Base-by-base conservation (phyloP, 1,140 invertebrate species). In the Phymastichus coffea region DNA sequence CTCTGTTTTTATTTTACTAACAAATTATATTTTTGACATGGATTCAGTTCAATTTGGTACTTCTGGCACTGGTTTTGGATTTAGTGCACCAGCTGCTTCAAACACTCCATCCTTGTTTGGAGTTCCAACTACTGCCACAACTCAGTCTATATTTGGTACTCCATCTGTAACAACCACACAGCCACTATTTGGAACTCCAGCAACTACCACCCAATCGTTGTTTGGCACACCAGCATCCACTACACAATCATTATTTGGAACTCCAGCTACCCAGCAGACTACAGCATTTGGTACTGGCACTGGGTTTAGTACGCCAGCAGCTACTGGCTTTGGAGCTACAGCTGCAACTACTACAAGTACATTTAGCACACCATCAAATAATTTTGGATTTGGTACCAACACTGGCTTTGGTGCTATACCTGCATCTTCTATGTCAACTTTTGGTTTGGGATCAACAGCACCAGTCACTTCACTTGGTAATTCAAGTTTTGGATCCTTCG, bases 401-500 rank as follows among this genome's bases (percentile, higher is more conserved):
- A 51, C 33, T 19, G 44, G 51, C 12, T 71, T 69, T 58, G 66
- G 64, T 14, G 40, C 66, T 2, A 59, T 68, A 10, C 65, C 73
- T 30, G 63, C 71, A 7, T 59, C 75, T 0, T n/a, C n/a, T n/a
- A n/a, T n/a, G 37, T 73, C 80, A 43, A 80, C 83, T 59, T 80
- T 81, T 19, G 70, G 72, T 60, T 71, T 80, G 49, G 77, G 73
- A 8, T 65, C 73, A 23, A 69, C 72, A 30, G 67, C 72, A 8
- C 72, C 81, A 0, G 72, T 77, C 2, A 72, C 69, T 2, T 52
- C 23, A 14, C 66, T 68, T 12, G 65, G 75, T 47, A 70, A 68
- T 20, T 38, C 38, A 51, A 70, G 71, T 23, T 78, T 79, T 48
- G 71, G 75, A 6, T 55, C 63, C 38, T 78, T 77, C 19, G 60